These are phyloP conservation scores for Mycetomoellerius zeteki DNA, from an alignment of 1,140 invertebrate species.

Conservation along the genomic window DNA sequence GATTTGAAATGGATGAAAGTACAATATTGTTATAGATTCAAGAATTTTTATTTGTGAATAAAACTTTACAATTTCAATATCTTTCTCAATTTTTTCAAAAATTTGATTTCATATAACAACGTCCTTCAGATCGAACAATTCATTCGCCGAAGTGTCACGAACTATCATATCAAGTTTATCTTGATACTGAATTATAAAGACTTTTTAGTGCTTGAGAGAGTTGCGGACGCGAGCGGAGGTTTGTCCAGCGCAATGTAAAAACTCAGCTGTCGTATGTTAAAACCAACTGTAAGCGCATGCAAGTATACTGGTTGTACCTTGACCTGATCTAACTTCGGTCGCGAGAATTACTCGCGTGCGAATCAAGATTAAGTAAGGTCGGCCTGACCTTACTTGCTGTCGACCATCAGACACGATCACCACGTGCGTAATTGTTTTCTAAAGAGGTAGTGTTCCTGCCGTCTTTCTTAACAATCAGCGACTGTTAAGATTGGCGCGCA, in stretches of 20 bases:
- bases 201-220: background rate
- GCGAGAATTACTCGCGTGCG: conserved; percentile 83
- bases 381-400: conserved; percentile 80
- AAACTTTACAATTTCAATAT: conserved; percentile 8
- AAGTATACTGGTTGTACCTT: conserved; percentile 79
- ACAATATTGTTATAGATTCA: background rate
- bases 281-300: conserved; percentile 55
- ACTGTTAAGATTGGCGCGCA: background rate
- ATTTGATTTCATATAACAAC: background rate
- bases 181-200: conserved; percentile 1
- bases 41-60: background rate
- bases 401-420: conserved; percentile 65
- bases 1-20: background rate
- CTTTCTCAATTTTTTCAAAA: background rate
- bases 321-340: conserved; percentile 83
- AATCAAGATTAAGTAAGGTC: conserved; percentile 84
- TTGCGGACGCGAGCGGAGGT: background rate
- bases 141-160: background rate
- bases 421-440: conserved; percentile 62
- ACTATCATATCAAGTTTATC: conserved; percentile 25
- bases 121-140: background rate
- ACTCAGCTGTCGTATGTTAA: conserved; percentile 28
- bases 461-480: conserved; percentile 17
- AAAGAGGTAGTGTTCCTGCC: conserved; percentile 24
- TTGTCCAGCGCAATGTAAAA: conserved; percentile 29